Evolutionary conservation across 2,888 invertebrate genomes (phyloP).

Genomic region (Drosophila pegasa): DNA sequence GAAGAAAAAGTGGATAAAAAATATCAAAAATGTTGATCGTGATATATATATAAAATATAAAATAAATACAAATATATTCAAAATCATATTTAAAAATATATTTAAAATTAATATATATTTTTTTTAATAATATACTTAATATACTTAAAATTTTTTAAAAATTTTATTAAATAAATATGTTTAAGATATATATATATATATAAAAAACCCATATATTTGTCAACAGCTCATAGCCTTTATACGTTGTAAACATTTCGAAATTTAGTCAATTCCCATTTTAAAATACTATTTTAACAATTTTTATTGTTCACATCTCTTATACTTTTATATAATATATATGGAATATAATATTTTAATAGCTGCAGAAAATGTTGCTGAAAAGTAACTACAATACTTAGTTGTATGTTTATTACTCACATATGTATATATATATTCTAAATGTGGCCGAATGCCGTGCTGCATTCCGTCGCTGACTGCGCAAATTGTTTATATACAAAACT

Average conservation of each 20-base stretch:
- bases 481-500: conserved; percentile 63
- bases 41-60: too few species aligned
- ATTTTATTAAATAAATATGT: too few species aligned
- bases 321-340: not conserved
- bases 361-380: not conserved
- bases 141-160: too few species aligned
- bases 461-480: conserved; percentile 13
- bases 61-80: too few species aligned
- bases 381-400: not conserved
- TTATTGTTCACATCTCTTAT: not conserved
- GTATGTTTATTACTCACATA: not conserved
- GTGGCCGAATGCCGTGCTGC: conserved; percentile 37
- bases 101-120: too few species aligned
- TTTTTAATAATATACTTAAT: too few species aligned
- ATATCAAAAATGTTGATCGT: too few species aligned
- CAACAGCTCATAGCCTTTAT: not conserved
- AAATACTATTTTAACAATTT: not conserved
- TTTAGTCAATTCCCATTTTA: too few species aligned
- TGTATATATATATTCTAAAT: conserved; percentile 21
- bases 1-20: not conserved
- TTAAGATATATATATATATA: not conserved
- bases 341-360: not conserved
- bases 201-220: not conserved
- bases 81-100: too few species aligned
- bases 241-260: not conserved